Base-by-base conservation (phyloP, 2,113 vertebrate species). In the Pagrus major region DNA sequence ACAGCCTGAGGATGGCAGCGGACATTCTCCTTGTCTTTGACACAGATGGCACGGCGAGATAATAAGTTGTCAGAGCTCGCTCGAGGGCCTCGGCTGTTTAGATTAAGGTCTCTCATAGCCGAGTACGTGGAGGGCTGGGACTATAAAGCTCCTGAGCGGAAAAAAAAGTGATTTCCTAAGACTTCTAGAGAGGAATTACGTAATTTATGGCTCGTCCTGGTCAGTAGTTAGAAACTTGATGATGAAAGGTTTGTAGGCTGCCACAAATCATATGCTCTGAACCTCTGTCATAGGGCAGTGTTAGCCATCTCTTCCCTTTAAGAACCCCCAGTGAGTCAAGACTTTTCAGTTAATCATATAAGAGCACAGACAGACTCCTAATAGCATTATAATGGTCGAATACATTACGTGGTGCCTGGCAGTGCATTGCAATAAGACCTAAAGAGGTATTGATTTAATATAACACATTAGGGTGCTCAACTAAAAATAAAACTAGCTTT, bases 31-130 rank as follows among this genome's bases (percentile, higher is more conserved):
- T 25, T 59, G 61, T 74, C 61, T 82, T 59, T 39, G 77, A 69
- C 84, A 74, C 85, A 89, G 76, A 93, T 83, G 85, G 67, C n/a
- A 70, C 2, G 6, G 25, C 59, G 31, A 55, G 84, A 89, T 89
- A 63, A 74, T 77, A 61, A 67, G 74, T 31, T 82, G 66, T 52
- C 71, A 80, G 76, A 60, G 68, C 47, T 76, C 21, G 44, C 31
- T 20, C 12, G 33, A 63, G 73, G 82, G 35, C 29, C 63, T 23
- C 12, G 5, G 37, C 35, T 68, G 65, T 86, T 87, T 68, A 23
- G 56, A 68, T 77, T 58, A 23, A 35, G 35, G 18, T 70, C 16
- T 68, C 31, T 20, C 18, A 27, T 21, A 47, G 39, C 25, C n/a
- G 46, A 25, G 44, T 5, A 59, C 39, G 59, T n/a, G 23, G 4